Conservation (phyloP, 92 coral and sea anemone genomes). For the Meandrina meandrites region DNA sequence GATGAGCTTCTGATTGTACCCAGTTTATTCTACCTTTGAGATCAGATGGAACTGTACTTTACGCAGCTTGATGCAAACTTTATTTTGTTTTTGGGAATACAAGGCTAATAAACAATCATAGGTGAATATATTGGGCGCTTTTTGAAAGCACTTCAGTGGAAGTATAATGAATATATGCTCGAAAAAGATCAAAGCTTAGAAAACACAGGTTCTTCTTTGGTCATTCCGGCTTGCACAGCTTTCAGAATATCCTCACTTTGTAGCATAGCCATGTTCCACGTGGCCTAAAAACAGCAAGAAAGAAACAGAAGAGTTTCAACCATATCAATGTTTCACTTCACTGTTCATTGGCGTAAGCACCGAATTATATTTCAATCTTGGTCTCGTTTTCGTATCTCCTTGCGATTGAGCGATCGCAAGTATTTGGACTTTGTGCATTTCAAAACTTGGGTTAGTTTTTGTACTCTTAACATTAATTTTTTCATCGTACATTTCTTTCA, state of each 20-base stretch:
- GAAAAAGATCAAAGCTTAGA: constrained; percentile 67
- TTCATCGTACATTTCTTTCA: too few relatives aligned
- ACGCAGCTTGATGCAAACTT: not conserved
- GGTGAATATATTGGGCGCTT: not conserved
- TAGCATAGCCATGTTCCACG: constrained; percentile 98
- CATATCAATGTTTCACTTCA: not conserved
- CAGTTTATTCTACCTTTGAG: too few relatives aligned
- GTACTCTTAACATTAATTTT: too few relatives aligned
- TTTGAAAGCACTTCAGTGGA: not conserved
- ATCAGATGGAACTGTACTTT: not conserved
- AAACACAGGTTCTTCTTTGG: constrained; percentile 84
- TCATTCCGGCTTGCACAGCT: constrained; percentile 91
- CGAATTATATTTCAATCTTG: too few relatives aligned
- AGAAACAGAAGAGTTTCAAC: not conserved
- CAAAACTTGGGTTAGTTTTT: too few relatives aligned
- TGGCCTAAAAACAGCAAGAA: constrained; percentile 61
- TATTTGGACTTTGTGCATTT: too few relatives aligned
- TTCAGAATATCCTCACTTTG: constrained; percentile 93
- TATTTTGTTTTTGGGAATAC: not conserved
- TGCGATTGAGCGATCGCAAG: too few relatives aligned
- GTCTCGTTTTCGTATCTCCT: too few relatives aligned
- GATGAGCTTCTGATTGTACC: too few relatives aligned
- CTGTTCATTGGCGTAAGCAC: too few relatives aligned
- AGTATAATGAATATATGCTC: not conserved
- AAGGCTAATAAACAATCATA: not conserved